Evolutionary conservation across 2,113 vertebrate species (phyloP).

Genomic region (Crocuta crocuta): DNA sequence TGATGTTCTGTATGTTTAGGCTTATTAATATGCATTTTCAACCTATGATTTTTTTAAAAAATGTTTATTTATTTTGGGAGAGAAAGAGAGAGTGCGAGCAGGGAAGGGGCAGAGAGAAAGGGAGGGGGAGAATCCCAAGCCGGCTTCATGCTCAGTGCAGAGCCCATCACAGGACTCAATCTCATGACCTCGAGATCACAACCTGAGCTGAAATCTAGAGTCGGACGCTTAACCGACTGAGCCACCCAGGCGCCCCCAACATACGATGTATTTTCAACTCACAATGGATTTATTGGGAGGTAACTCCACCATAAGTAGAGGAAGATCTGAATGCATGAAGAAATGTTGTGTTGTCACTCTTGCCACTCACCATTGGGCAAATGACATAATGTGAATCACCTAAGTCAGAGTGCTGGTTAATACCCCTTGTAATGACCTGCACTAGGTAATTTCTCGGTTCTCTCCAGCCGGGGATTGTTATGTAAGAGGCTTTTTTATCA

Average conservation of each 20-base stretch:
- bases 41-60: not conserved
- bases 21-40: not conserved
- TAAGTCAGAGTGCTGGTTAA: not conserved
- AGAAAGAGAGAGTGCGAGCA: too few species aligned
- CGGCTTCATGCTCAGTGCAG: too few species aligned
- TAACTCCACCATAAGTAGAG: not conserved
- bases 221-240: too few species aligned
- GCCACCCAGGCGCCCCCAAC: too few species aligned
- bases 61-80: too few species aligned
- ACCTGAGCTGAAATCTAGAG: too few species aligned
- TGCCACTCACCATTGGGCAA: not conserved
- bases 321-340: not conserved
- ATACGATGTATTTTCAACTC: not conserved
- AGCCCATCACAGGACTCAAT: too few species aligned
- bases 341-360: not conserved
- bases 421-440: not conserved
- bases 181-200: too few species aligned
- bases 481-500: not conserved
- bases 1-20: not conserved
- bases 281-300: not conserved
- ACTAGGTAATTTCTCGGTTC: not conserved
- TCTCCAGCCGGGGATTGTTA: not conserved
- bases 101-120: too few species aligned
- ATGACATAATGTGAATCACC: not conserved
- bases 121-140: too few species aligned